phyloP scores from a whole-genome alignment of 2,113 vertebrate species.

The Hypanus sabinus region DNA sequence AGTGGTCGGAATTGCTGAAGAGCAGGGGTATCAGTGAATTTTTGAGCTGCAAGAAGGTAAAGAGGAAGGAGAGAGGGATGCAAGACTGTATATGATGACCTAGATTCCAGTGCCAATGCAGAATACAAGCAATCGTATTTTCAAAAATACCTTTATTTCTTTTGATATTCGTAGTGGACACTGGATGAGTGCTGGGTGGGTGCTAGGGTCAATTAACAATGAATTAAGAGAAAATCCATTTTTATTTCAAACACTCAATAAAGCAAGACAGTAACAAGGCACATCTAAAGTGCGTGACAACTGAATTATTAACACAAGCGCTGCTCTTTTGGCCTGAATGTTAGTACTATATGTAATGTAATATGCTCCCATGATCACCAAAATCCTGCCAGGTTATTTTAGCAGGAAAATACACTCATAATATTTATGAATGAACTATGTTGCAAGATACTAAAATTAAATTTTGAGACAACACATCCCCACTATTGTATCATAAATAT shows the following conservation, averaged over 20 bases:
- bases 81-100: neutral
- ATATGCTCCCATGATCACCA: neutral
- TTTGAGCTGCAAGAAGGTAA: neutral
- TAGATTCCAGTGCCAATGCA: neutral
- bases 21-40: neutral
- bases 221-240: neutral
- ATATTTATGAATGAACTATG: neutral
- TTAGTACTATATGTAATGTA: neutral
- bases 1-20: neutral
- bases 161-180: neutral
- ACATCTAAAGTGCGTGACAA: neutral
- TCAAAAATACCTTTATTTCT: neutral
- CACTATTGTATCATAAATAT: neutral
- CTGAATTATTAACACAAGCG: neutral
- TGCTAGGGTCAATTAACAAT: neutral
- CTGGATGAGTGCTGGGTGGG: neutral
- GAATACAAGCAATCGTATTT: neutral
- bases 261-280: neutral
- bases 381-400: neutral
- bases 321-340: neutral
- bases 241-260: neutral
- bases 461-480: neutral
- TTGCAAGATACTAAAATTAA: neutral
- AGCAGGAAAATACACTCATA: neutral
- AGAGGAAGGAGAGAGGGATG: neutral